A percentile compares a stretch with the other conserved stretches of the same genome.
phyloP scores from a whole-genome alignment of 2,113 vertebrate genomes.

The Chionis minor region DNA sequence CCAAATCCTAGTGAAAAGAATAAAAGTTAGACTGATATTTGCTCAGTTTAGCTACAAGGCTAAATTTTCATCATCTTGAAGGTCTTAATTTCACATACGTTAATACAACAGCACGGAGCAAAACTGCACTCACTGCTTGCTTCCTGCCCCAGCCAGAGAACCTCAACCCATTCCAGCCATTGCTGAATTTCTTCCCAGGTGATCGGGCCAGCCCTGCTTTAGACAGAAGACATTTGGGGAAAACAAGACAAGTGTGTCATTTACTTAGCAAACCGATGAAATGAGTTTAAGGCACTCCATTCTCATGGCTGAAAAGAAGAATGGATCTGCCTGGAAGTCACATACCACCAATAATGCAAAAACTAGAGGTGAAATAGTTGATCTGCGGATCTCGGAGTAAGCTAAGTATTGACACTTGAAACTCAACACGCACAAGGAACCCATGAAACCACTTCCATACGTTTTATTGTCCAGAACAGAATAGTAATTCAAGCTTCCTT shows the following conservation, averaged over 20 bases:
- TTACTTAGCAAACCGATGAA: neutral
- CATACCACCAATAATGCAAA: neutral
- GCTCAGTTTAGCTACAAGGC: neutral
- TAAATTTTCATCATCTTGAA: neutral
- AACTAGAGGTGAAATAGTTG: neutral
- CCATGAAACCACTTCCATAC: neutral
- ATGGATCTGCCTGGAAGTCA: neutral
- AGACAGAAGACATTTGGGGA: neutral
- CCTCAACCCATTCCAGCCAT: neutral
- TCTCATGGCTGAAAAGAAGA: neutral
- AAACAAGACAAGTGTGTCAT: neutral
- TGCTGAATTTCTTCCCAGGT: neutral
- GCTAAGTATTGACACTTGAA: neutral
- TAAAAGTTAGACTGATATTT: neutral
- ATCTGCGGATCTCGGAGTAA: neutral
- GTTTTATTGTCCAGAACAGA: neutral
- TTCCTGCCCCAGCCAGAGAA: neutral
- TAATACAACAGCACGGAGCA: neutral
- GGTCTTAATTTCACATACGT: neutral
- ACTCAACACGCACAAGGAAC: neutral
- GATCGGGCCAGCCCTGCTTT: neutral
- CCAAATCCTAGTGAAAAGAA: neutral
- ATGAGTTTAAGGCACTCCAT: neutral
- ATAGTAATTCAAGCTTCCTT: neutral
- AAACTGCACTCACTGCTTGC: neutral